Conservation (phyloP, 1,140 invertebrate genomes). For the Drosophila kikkawai region DNA sequence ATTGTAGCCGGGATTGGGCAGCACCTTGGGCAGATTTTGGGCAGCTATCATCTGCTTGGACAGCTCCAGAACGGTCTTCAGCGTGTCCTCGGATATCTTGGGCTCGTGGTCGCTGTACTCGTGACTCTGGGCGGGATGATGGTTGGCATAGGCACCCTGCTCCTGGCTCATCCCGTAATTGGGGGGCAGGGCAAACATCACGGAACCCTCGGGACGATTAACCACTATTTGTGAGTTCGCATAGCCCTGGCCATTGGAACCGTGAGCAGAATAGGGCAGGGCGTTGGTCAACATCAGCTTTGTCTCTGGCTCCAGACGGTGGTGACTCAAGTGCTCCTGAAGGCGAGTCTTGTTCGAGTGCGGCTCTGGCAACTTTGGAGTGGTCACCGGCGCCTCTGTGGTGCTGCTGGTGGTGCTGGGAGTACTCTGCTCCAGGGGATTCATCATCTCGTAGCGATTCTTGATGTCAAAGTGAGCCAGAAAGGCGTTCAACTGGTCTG, state of each 20-base stretch:
- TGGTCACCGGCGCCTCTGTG: conserved; percentile 19
- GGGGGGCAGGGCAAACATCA: conserved; percentile 72
- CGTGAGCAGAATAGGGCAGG: conserved; percentile 47
- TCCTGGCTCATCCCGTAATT: conserved; percentile 43
- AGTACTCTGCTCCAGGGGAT: conserved; percentile 32
- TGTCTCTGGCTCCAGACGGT: conserved; percentile 71
- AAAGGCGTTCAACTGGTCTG: conserved; percentile 83
- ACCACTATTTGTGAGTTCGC: conserved; percentile 84
- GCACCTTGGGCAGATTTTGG: conserved; percentile 78
- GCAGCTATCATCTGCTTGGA: conserved; percentile 84
- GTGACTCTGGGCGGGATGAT: conserved; percentile 44
- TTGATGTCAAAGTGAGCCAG: conserved; percentile 82
- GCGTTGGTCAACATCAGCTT: conserved; percentile 68
- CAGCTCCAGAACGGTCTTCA: conserved; percentile 81
- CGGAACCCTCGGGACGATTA: conserved; percentile 82
- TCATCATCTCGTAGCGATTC: conserved; percentile 69
- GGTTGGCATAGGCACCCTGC: conserved; percentile 14
- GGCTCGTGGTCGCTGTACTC: conserved; percentile 64
- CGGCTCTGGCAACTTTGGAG: conserved; percentile 23
- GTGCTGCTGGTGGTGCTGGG: conserved; percentile 15
- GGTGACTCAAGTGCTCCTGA: conserved; percentile 61
- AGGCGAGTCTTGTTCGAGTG: conserved; percentile 60
- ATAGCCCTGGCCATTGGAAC: conserved; percentile 54
- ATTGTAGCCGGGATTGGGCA: conserved; percentile 67
- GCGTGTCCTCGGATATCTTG: conserved; percentile 81